These are phyloP conservation scores for Pogonomyrmex californicus DNA, from an alignment of 1,140 invertebrate species.

Conservation along the genomic window DNA sequence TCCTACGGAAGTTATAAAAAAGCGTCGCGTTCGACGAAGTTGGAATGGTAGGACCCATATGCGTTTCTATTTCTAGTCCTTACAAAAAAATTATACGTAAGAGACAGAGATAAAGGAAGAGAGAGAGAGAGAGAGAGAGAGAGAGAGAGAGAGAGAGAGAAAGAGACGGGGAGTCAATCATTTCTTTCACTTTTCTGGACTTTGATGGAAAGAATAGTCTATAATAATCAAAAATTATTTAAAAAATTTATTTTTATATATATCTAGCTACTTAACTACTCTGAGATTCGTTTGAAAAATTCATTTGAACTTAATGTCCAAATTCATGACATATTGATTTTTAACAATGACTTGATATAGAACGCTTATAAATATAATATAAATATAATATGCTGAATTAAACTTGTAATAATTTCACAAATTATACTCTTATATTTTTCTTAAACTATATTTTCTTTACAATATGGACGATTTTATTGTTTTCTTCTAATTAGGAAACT, in stretches of 20 bases:
- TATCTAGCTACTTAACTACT: not conserved
- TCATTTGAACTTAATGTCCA: not conserved
- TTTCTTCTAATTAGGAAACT: not conserved
- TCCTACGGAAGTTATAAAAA: slow-evolving; percentile 73
- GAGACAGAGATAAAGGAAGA: not conserved
- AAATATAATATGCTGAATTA: not conserved
- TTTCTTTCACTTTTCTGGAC: not conserved
- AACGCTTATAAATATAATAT: too few species aligned
- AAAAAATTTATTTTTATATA: not conserved
- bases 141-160: too few species aligned
- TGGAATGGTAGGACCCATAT: slow-evolving; percentile 26
- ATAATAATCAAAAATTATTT: not conserved
- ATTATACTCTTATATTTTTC: not conserved
- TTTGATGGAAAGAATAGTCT: not conserved
- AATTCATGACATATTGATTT: not conserved
- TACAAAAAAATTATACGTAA: slow-evolving; percentile 28
- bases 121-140: not conserved
- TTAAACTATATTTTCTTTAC: not conserved
- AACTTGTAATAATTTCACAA: not conserved
- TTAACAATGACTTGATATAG: not conserved
- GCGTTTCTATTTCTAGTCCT: slow-evolving; percentile 57
- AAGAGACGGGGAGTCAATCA: slow-evolving; percentile 8
- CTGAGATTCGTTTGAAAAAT: not conserved
- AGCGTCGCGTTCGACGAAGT: slow-evolving; percentile 51
- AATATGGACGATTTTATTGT: not conserved